Conservation (phyloP, 37 sponge, comb jelly and placozoan species). For the Agelas oroides region DNA sequence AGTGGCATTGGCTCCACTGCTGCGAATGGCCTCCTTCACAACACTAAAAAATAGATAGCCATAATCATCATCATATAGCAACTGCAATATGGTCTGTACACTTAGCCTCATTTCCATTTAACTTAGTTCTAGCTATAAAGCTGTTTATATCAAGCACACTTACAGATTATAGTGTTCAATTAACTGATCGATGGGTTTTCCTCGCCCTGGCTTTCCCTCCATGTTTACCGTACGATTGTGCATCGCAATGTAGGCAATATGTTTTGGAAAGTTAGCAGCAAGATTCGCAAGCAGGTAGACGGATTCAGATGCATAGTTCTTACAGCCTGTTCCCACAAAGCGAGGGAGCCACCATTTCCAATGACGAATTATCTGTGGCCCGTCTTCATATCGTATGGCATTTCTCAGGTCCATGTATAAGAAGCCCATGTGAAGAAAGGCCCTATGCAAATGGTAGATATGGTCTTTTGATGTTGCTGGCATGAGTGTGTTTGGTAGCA, state of each 20-base stretch:
- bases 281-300: slow-evolving; percentile 5
- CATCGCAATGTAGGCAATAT: slow-evolving; percentile 42
- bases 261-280: slow-evolving; percentile 21
- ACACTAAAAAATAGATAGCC: too few relatives aligned
- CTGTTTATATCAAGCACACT: not conserved
- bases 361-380: slow-evolving; percentile 12
- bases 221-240: slow-evolving; percentile 44
- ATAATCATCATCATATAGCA: too few relatives aligned
- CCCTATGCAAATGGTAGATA: not conserved
- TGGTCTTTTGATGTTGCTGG: not conserved
- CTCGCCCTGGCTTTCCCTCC: slow-evolving; percentile 23
- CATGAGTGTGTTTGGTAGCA: not conserved
- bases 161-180: slow-evolving; percentile 33
- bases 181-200: too few relatives aligned
- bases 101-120: too few relatives aligned
- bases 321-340: slow-evolving; percentile 28
- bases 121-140: too few relatives aligned
- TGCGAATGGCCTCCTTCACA: slow-evolving; percentile 8
- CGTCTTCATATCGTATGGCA: slow-evolving; percentile 31
- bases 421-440: slow-evolving; percentile 4
- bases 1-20: slow-evolving; percentile 3
- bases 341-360: slow-evolving; percentile 20
- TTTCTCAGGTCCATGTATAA: slow-evolving; percentile 15
- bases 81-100: too few relatives aligned
- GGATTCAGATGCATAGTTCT: slow-evolving; percentile 35